phyloP scores from a whole-genome alignment of 2,888 invertebrate species.

The Brenthis daphne region DNA sequence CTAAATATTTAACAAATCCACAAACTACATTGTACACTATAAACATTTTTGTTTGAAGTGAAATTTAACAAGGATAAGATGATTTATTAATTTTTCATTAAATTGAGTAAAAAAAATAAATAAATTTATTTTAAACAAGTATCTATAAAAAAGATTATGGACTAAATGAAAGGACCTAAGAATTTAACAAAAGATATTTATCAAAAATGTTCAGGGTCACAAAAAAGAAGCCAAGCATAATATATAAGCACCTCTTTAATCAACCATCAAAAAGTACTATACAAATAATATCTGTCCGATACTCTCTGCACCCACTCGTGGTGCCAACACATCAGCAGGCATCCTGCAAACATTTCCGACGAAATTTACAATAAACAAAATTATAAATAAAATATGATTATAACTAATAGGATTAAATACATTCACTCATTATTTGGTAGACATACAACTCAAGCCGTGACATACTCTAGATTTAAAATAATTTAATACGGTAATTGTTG shows the following conservation, averaged over 20 bases:
- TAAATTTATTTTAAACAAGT: too few relatives aligned
- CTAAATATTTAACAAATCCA: too few relatives aligned
- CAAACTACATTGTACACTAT: too few relatives aligned
- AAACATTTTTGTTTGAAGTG: too few relatives aligned
- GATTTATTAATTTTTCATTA: too few relatives aligned
- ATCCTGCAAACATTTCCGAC: constrained; percentile 56
- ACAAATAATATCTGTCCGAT: constrained; percentile 71
- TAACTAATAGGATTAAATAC: constrained; percentile 77
- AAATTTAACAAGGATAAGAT: too few relatives aligned
- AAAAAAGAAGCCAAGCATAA: constrained; percentile 50
- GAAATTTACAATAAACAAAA: constrained; percentile 60
- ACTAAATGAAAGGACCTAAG: too few relatives aligned
- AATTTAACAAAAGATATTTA: too few relatives aligned
- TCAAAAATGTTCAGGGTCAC: constrained; percentile 5
- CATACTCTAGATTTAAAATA: constrained; percentile 60
- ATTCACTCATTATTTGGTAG: constrained; percentile 66
- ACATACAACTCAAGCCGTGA: constrained; percentile 60
- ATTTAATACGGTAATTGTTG: constrained; percentile 46
- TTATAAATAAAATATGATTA: constrained; percentile 66
- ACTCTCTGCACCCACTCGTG: constrained; percentile 62
- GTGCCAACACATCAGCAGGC: constrained; percentile 60
- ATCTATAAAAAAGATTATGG: too few relatives aligned
- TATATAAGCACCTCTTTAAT: constrained; percentile 79
- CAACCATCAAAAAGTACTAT: constrained; percentile 74
- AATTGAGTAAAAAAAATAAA: too few relatives aligned